phyloP scores from a whole-genome alignment of 1,140 invertebrate genomes.

The Diabrotica virgifera region DNA sequence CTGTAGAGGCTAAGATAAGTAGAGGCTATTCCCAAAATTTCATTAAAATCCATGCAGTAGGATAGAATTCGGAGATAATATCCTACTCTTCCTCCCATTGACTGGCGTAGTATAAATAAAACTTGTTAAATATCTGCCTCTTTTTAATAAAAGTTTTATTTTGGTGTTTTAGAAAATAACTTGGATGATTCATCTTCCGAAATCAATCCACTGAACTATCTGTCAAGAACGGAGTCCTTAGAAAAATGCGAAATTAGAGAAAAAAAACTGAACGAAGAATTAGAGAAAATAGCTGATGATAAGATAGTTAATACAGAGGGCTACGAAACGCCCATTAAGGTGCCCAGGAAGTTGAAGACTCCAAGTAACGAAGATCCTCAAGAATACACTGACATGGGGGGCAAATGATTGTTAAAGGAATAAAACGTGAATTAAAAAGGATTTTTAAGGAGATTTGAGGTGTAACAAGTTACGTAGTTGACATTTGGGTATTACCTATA shows the following conservation, averaged over 20 bases:
- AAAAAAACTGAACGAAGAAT: constrained; percentile 45
- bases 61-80: too few species aligned
- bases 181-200: constrained; percentile 13
- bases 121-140: too few species aligned
- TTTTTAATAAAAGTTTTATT: constrained; percentile 3
- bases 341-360: constrained; percentile 42
- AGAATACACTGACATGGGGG: constrained; percentile 53
- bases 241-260: constrained; percentile 51
- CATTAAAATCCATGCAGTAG: too few species aligned
- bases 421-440: too few species aligned
- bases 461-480: too few species aligned
- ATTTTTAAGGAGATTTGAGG: too few species aligned
- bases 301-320: constrained; percentile 43
- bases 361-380: constrained; percentile 48
- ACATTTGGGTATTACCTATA: too few species aligned
- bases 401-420: not conserved
- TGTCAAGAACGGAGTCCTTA: constrained; percentile 39
- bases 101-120: too few species aligned
- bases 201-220: constrained; percentile 40
- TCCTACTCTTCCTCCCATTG: too few species aligned
- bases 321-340: constrained; percentile 54
- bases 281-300: constrained; percentile 26
- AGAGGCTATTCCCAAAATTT: too few species aligned
- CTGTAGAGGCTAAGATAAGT: too few species aligned
- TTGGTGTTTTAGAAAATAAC: constrained; percentile 16